Percentiles rank a stretch among this genome's conserved stretches.
phyloP scores from a whole-genome alignment of 2,113 vertebrate species.

The Otolemur garnettii region DNA sequence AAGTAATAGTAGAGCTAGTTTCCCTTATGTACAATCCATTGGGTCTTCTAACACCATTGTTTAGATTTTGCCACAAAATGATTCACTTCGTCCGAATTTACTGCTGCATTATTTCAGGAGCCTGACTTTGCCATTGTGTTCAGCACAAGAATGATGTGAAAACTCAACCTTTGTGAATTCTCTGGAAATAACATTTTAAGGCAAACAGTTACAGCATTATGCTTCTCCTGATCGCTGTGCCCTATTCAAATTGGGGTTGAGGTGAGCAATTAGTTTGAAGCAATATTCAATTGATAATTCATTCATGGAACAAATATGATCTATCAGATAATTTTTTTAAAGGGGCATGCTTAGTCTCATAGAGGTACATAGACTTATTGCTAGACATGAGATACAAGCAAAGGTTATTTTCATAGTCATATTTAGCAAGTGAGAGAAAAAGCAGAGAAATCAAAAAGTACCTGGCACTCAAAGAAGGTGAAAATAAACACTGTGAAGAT shows the following conservation, averaged over 20 bases:
- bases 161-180: background rate
- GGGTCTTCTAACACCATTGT: background rate
- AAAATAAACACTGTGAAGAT: background rate
- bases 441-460: background rate
- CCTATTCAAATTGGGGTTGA: rapidly evolving
- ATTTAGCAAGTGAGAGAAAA: background rate
- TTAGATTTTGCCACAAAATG: constrained; percentile 17
- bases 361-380: background rate
- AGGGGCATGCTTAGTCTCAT: background rate
- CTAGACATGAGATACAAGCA: background rate
- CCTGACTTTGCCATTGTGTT: background rate
- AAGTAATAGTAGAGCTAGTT: constrained; percentile 37
- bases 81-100: constrained; percentile 17
- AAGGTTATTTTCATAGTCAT: background rate
- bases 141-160: background rate
- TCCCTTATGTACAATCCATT: background rate
- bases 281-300: background rate
- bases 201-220: background rate
- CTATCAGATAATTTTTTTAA: background rate
- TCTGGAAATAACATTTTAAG: constrained; percentile 8
- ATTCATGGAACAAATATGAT: background rate
- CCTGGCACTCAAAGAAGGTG: background rate
- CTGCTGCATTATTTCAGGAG: background rate
- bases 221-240: background rate
- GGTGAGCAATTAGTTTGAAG: background rate